These are phyloP conservation scores for Turdus rufiventris DNA, from an alignment of 2,113 vertebrate genomes.

Conservation along the genomic window DNA sequence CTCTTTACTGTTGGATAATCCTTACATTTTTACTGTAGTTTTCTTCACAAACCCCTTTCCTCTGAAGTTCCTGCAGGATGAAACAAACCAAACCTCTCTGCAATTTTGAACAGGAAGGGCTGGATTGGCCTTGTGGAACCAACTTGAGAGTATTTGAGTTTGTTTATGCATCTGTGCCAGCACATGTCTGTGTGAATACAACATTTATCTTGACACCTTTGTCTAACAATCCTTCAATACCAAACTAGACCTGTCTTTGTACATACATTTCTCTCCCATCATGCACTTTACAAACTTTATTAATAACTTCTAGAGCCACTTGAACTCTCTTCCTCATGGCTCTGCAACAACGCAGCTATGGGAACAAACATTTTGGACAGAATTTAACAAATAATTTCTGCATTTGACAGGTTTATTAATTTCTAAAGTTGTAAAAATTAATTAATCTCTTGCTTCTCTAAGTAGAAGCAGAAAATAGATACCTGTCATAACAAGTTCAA, in stretches of 20 bases:
- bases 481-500: not conserved
- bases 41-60: not conserved
- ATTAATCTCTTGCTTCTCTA: not conserved
- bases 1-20: not conserved
- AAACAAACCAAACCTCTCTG: not conserved
- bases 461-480: not conserved
- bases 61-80: not conserved
- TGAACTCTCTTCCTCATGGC: not conserved
- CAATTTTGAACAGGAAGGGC: not conserved
- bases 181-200: not conserved
- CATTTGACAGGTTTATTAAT: not conserved
- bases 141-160: not conserved
- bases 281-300: not conserved
- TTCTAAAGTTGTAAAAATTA: not conserved
- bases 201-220: not conserved
- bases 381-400: not conserved
- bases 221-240: not conserved
- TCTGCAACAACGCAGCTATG: not conserved
- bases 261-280: not conserved
- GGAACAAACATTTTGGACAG: not conserved
- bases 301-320: not conserved
- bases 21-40: not conserved
- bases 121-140: not conserved
- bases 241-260: not conserved
- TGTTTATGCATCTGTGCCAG: not conserved